Evolutionary conservation across 2,888 invertebrate genomes (phyloP).

Genomic region (Malthinus seriepunctatus): DNA sequence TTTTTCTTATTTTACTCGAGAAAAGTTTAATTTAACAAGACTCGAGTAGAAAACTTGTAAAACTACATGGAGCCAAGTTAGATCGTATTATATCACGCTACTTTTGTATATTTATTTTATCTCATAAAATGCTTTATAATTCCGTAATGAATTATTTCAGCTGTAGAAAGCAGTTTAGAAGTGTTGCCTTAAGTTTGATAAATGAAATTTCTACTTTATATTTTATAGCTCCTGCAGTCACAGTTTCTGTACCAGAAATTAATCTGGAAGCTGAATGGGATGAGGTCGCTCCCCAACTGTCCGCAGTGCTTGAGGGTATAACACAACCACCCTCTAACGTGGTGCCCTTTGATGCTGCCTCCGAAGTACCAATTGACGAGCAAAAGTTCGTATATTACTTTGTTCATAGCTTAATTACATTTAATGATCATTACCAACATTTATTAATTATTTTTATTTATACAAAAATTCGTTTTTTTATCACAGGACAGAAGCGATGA

Average conservation of each 20-base stretch:
- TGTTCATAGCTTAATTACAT: background rate
- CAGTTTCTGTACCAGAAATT: conserved; percentile 10
- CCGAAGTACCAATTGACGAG: conserved; percentile 82
- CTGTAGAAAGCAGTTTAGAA: conserved; percentile 18
- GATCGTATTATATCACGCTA: background rate
- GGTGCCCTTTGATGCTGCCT: conserved; percentile 84
- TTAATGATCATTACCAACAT: background rate
- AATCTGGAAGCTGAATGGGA: conserved; percentile 65
- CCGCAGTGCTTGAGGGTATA: conserved; percentile 53
- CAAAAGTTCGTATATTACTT: conserved; percentile 70
- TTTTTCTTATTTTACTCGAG: background rate
- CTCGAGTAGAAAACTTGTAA: too few species aligned
- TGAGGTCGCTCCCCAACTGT: conserved; percentile 55
- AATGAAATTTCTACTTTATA: conserved; percentile 32
- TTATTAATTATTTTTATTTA: background rate
- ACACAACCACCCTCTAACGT: conserved; percentile 64
- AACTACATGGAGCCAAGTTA: too few species aligned
- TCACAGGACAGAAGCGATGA: conserved; percentile 83
- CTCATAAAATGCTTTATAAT: conserved; percentile 25
- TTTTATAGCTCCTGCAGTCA: conserved; percentile 21
- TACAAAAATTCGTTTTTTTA: background rate
- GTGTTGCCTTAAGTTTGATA: conserved; percentile 19
- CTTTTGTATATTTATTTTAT: conserved; percentile 27
- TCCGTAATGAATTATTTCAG: conserved; percentile 27
- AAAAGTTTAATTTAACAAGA: too few species aligned